A percentile compares a stretch with the other conserved stretches of the same genome.
These are phyloP conservation scores for Polia nebulosa DNA, from an alignment of 2,888 invertebrate genomes.

Conservation along the genomic window DNA sequence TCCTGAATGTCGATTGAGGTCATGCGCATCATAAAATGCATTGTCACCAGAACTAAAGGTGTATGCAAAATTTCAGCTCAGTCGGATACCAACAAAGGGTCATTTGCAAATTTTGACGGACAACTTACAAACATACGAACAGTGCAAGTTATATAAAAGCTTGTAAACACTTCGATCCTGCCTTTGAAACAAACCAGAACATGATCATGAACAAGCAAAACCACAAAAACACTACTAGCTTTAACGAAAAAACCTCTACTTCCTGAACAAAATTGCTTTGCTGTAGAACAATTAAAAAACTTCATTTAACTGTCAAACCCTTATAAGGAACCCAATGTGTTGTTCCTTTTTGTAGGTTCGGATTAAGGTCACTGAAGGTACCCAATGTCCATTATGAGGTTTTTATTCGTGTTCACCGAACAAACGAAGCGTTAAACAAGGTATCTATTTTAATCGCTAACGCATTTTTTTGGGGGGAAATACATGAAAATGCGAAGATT, in stretches of 20 bases:
- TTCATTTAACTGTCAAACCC: conserved; percentile 18
- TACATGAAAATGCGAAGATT: too few relatives aligned
- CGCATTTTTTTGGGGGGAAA: too few relatives aligned
- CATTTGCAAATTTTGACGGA: too few relatives aligned
- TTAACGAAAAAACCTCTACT: conserved; percentile 20
- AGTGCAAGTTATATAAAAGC: too few relatives aligned
- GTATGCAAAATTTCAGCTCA: too few relatives aligned
- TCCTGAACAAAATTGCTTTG: conserved; percentile 36
- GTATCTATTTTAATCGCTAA: conserved; percentile 28
- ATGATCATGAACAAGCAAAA: background rate
- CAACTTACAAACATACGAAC: too few relatives aligned
- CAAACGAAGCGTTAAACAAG: conserved; percentile 45
- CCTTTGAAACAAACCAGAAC: conserved; percentile 4
- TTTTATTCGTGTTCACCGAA: conserved; percentile 51
- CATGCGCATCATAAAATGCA: too few relatives aligned
- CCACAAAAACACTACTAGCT: conserved; percentile 4
- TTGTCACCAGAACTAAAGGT: too few relatives aligned
- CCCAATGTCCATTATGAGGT: conserved; percentile 18
- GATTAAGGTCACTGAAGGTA: conserved; percentile 55
- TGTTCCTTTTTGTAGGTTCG: conserved; percentile 35
- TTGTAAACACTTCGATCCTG: too few relatives aligned
- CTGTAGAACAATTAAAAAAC: conserved; percentile 33
- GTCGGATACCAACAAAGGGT: too few relatives aligned
- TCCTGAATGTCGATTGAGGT: too few relatives aligned
- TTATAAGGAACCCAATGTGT: conserved; percentile 23